Evolutionary conservation across 2,888 invertebrate genomes (phyloP).

Genomic region (Sesia bembeciformis): DNA sequence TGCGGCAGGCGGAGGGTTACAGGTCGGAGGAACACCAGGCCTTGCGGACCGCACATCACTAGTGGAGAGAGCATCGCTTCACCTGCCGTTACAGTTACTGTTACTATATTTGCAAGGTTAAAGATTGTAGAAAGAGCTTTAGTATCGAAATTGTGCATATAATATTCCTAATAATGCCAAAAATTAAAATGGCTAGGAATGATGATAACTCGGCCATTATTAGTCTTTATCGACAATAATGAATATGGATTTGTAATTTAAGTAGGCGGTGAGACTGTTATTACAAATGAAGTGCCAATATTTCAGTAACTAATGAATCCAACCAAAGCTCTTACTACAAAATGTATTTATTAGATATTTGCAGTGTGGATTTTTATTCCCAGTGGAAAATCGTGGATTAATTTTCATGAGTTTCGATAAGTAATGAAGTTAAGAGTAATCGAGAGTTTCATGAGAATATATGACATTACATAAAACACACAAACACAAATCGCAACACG

Average conservation of each 20-base stretch:
- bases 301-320: no score
- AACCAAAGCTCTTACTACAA: not conserved
- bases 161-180: not conserved
- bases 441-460: not conserved
- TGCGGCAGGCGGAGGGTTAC: constrained; percentile 94
- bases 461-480: constrained; percentile 35
- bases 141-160: not conserved
- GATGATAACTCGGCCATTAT: no score
- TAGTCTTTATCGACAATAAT: no score
- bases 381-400: not conserved
- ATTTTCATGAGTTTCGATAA: not conserved
- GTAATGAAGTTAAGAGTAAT: not conserved
- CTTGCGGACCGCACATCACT: constrained; percentile 97
- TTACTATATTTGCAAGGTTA: not conserved
- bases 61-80: constrained; percentile 95
- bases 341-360: not conserved
- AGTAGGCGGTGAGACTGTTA: no score
- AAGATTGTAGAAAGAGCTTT: not conserved
- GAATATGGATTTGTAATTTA: no score
- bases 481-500: constrained; percentile 71
- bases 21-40: constrained; percentile 89
- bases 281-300: no score
- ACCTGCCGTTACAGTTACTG: constrained; percentile 75
- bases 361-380: not conserved
- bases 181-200: no score